phyloP scores from a whole-genome alignment of 2,797 vertebrate species.

The Siniperca undulata region DNA sequence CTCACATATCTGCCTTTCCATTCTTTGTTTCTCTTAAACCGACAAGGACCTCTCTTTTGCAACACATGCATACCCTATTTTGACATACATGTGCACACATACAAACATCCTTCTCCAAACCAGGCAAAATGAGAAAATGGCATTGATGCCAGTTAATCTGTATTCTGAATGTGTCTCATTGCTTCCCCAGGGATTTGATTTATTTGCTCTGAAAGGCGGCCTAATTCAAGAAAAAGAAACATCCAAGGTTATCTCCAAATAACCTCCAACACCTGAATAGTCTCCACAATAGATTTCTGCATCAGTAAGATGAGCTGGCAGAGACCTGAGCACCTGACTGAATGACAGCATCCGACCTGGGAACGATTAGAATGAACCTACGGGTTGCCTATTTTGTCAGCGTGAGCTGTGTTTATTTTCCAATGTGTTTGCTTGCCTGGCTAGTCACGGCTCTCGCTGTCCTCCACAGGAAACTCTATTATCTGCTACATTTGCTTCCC shows the following conservation, averaged over 20 bases:
- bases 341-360: slow-evolving; percentile 11
- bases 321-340: slow-evolving; percentile 15
- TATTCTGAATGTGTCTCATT: slow-evolving; percentile 45
- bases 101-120: neutral
- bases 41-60: neutral
- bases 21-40: neutral
- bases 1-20: neutral
- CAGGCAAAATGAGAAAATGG: slow-evolving; percentile 31
- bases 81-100: neutral
- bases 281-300: slow-evolving; percentile 30
- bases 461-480: slow-evolving; percentile 57
- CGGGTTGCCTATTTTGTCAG: neutral
- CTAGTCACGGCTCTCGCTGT: slow-evolving; percentile 14
- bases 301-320: slow-evolving; percentile 29
- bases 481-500: slow-evolving; percentile 61
- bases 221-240: slow-evolving; percentile 31
- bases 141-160: neutral
- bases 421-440: slow-evolving; percentile 29
- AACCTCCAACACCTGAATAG: slow-evolving; percentile 4
- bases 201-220: slow-evolving; percentile 34
- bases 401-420: slow-evolving; percentile 35
- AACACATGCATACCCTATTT: neutral
- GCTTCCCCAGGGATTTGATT: slow-evolving; percentile 18
- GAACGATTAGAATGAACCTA: slow-evolving; percentile 9
- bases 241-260: slow-evolving; percentile 13